These are phyloP conservation scores for Cinclus cinclus DNA, from an alignment of 2,113 vertebrate species.

Conservation along the genomic window DNA sequence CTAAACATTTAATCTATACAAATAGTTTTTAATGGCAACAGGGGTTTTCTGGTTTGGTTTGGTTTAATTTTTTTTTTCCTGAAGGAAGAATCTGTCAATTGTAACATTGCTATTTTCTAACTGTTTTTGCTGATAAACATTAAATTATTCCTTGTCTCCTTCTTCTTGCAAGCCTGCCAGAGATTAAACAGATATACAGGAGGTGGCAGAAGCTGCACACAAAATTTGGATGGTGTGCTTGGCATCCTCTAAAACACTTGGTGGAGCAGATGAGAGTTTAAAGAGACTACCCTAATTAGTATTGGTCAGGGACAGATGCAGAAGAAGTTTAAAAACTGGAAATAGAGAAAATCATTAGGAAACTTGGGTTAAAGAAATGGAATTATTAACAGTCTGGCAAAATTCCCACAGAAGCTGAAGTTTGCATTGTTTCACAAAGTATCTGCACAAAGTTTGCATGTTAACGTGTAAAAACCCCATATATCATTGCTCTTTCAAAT, in stretches of 20 bases:
- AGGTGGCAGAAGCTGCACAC: constrained; percentile 55
- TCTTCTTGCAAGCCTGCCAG: background rate
- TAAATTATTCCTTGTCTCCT: background rate
- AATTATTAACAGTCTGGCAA: background rate
- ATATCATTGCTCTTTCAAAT: background rate
- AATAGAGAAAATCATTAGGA: background rate
- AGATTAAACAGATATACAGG: constrained; percentile 41
- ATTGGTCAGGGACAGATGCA: background rate
- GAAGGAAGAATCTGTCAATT: background rate
- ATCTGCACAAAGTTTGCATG: background rate
- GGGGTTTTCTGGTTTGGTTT: background rate
- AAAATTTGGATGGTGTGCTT: constrained; percentile 2
- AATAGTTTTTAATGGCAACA: background rate
- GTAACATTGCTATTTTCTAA: background rate
- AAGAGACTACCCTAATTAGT: background rate
- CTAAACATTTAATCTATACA: background rate
- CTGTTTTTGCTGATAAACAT: background rate
- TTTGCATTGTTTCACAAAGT: background rate
- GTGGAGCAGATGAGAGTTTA: background rate
- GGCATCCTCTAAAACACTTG: constrained; percentile 21
- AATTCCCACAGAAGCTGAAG: background rate
- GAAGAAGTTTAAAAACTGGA: background rate
- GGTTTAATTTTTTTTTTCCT: background rate
- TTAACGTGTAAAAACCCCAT: fast-evolving
- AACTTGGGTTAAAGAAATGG: background rate